phyloP scores from a whole-genome alignment of 2,113 vertebrate species.

The Neotoma lepida region DNA sequence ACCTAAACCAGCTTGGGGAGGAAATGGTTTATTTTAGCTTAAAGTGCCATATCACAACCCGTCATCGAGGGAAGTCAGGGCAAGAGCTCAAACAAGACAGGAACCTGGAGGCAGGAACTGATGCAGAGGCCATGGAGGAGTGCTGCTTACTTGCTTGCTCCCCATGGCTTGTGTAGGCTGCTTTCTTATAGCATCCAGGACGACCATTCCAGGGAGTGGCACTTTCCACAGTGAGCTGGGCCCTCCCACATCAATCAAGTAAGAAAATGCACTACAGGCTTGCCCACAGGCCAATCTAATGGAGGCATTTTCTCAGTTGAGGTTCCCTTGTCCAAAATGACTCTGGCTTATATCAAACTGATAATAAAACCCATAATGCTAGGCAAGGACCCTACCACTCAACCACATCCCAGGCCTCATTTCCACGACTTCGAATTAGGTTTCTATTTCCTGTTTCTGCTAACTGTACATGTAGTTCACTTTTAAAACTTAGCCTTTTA shows the following conservation, averaged over 20 bases:
- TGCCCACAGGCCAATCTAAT: background rate
- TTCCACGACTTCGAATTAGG: constrained; percentile 21
- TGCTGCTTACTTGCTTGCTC: background rate
- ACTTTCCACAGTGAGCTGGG: background rate
- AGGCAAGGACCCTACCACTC: background rate
- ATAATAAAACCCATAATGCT: background rate
- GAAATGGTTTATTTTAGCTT: background rate
- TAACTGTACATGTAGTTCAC: constrained; percentile 17
- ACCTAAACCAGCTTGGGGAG: background rate
- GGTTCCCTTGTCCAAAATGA: background rate
- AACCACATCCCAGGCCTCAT: background rate
- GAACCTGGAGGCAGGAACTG: background rate
- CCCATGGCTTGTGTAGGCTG: background rate
- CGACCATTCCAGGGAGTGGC: background rate
- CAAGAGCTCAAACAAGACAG: background rate
- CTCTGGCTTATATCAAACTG: background rate
- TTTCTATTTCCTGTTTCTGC: constrained; percentile 49
- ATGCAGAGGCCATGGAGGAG: background rate
- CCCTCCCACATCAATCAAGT: background rate
- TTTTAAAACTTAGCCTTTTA: constrained; percentile 53
- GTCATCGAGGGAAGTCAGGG: background rate
- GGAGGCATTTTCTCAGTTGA: background rate
- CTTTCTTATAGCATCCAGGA: background rate
- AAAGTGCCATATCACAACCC: background rate
- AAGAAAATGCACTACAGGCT: background rate